Base-by-base conservation (phyloP, 2,797 vertebrate genomes). In the Molossus molossus region DNA sequence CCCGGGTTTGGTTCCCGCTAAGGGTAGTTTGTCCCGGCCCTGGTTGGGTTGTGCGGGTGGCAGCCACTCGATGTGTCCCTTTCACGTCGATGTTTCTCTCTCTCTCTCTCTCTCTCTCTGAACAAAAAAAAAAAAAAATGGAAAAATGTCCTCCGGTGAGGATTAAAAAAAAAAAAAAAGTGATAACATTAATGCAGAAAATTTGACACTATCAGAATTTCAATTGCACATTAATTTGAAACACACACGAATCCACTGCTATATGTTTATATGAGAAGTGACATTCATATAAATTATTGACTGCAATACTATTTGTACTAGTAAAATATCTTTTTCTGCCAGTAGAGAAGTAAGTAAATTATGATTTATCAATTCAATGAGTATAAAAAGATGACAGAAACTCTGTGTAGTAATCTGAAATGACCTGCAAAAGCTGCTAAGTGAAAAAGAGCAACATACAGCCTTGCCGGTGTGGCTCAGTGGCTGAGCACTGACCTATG, bases 141-240 rank as follows among this genome's bases (percentile, higher is more conserved):
- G 33, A 33, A 33, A 33, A 33, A 33, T 33, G 33, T 33, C 33
- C 33, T 33, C 33, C 33, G 33, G 33, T 33, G 33, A 33, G 33
- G 33, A 33, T 33, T 23, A 80, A 82, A 82, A 82, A 80, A 82
- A 82, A 82, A 82, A 82, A 82, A 80, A 82, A 82, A 82, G 85
- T 33, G 89, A 79, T 2, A 90, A 79, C 2, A 82, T 83, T 50
- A 82, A 21, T 4, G 3, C 23, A 90, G 58, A 90, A 83, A 40
- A 73, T n/a, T 17, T 33, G 10, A 64, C 33, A 76, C 0, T 58
- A 37, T 9, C 1, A 9, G 37, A 79, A 90, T 87, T 75, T 25
- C 20, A 80, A 33, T 13, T 87, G 13, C 37, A 77, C 23, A 73
- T 79, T 82, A 92, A 76, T 29, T 87, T 82, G 45, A 70, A 80